Conservation (phyloP, 2,797 vertebrate genomes). For the Sebastes matsubarae region DNA sequence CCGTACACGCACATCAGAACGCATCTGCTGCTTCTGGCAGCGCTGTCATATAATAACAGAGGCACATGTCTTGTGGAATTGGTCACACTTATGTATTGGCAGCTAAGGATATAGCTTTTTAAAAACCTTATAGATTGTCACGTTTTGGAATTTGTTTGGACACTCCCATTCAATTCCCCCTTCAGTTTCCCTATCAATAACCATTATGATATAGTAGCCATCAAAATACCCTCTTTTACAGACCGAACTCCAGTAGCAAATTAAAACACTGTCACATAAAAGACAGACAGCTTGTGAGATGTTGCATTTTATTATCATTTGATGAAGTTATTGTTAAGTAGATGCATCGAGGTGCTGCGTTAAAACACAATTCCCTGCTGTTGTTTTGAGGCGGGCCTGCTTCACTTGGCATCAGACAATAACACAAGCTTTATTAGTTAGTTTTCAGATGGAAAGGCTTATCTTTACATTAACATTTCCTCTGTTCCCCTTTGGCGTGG, state of each 20-base stretch:
- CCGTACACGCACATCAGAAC: neutral
- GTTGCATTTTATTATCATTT: neutral
- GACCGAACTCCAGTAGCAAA: neutral
- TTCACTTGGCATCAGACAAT: neutral
- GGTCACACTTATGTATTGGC: neutral
- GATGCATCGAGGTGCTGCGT: neutral
- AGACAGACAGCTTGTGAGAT: neutral
- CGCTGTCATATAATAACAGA: neutral
- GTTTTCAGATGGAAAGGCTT: constrained; percentile 2
- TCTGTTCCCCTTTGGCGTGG: neutral
- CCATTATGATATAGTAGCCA: neutral
- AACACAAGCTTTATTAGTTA: neutral
- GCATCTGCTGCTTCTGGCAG: constrained; percentile 32
- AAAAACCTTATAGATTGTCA: neutral
- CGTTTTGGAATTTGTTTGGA: neutral
- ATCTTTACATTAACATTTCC: neutral
- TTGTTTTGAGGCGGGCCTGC: neutral
- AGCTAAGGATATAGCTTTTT: neutral
- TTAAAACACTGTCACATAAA: neutral
- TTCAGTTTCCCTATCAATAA: neutral
- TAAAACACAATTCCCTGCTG: neutral
- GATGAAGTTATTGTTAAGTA: neutral
- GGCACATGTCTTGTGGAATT: neutral
- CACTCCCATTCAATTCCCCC: neutral
- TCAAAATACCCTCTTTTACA: neutral